Conservation (phyloP, 2,113 vertebrate species). For the Otocyon megalotis region DNA sequence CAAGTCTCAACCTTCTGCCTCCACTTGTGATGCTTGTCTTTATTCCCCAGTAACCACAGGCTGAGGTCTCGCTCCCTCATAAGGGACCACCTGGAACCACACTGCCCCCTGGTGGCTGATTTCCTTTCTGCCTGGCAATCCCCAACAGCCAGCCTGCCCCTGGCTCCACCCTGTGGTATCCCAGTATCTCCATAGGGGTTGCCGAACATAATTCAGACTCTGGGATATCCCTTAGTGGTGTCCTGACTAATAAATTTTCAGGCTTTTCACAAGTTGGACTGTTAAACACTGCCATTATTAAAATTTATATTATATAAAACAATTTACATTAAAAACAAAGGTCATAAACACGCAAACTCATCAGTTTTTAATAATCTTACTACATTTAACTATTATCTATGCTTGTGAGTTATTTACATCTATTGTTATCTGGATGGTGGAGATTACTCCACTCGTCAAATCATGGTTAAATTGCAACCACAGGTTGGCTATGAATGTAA, state of each 20-base stretch:
- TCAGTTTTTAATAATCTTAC: conserved; percentile 17
- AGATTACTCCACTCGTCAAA: conserved; percentile 2
- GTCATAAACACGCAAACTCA: not conserved
- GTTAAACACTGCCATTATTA: not conserved
- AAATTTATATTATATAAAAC: not conserved
- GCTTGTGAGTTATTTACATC: conserved; percentile 6
- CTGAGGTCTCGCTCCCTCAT: not conserved
- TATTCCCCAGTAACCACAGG: not conserved
- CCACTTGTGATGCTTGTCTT: not conserved
- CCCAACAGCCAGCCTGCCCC: not conserved
- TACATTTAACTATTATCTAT: not conserved
- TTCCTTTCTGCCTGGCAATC: not conserved
- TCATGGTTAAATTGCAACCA: not conserved
- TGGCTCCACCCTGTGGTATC: not conserved
- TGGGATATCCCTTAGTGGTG: not conserved
- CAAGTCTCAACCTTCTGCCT: not conserved
- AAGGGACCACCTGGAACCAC: conserved; percentile 40
- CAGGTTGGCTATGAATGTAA: not conserved
- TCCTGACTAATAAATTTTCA: not conserved
- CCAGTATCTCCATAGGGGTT: not conserved
- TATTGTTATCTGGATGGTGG: not conserved
- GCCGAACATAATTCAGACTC: not conserved
- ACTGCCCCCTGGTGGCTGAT: conserved; percentile 66
- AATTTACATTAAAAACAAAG: conserved; percentile 35
- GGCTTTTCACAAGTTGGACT: conserved; percentile 25